Percentiles rank a stretch among this genome's conserved stretches.
Conservation (phyloP, 2,797 vertebrate genomes). For the Oreochromis grahami region DNA sequence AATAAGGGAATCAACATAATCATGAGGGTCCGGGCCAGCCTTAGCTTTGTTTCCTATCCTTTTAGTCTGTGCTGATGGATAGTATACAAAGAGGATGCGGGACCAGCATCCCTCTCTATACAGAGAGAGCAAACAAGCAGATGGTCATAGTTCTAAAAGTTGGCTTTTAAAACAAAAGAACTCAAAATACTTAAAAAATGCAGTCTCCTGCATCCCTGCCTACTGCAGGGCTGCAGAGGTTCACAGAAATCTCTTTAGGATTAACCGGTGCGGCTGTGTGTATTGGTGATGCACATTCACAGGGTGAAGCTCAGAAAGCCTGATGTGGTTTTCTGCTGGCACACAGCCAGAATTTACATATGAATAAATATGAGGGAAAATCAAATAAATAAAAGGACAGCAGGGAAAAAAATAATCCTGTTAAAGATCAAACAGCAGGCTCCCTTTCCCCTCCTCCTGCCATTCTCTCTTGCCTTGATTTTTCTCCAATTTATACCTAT, state of each 20-base stretch:
- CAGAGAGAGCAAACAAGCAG: conserved; percentile 17
- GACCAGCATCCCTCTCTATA: background rate
- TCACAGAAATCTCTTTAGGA: conserved; percentile 49
- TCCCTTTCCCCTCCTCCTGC: conserved; percentile 31
- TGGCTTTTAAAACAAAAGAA: conserved; percentile 24
- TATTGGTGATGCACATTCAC: conserved; percentile 43
- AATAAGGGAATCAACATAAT: conserved; percentile 45
- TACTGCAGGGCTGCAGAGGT: conserved; percentile 18
- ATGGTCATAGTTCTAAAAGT: conserved; percentile 36
- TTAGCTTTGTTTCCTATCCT: conserved; percentile 18
- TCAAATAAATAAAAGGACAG: conserved; percentile 75
- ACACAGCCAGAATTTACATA: conserved; percentile 61
- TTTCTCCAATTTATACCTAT: conserved; percentile 52
- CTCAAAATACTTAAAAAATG: background rate
- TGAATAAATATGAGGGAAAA: conserved; percentile 72
- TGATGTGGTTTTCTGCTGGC: conserved; percentile 45
- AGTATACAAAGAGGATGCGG: background rate
- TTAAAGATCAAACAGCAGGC: conserved; percentile 76
- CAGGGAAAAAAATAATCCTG: conserved; percentile 72
- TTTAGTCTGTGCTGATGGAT: conserved; percentile 1
- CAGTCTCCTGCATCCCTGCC: background rate
- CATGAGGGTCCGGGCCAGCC: background rate
- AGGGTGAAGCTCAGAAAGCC: conserved; percentile 33
- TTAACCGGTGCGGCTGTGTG: conserved; percentile 36
- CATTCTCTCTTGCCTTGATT: conserved; percentile 33